phyloP scores from a whole-genome alignment of 2,888 invertebrate species.

The Ashinkailepas kermadecensis region DNA sequence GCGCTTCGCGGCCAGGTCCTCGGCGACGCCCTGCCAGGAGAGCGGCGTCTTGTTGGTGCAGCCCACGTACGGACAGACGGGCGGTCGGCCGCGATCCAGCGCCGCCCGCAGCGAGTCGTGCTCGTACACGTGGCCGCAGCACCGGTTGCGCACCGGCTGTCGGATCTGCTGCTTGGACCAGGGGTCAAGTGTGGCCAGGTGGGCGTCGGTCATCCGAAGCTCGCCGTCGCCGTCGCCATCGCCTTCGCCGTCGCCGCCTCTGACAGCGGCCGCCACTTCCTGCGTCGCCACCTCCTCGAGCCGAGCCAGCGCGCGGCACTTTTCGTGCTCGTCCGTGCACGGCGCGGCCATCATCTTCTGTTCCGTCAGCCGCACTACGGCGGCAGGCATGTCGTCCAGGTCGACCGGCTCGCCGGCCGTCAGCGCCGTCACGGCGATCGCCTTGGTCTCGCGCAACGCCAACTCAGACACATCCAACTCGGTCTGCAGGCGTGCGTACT shows the following conservation, averaged over 20 bases:
- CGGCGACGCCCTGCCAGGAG: neutral
- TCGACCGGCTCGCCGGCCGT: neutral
- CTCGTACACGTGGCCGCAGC: constrained; percentile 17
- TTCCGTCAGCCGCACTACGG: neutral
- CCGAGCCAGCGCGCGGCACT: neutral
- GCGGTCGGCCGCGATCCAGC: neutral
- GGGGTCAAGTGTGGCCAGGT: neutral
- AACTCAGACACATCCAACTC: neutral
- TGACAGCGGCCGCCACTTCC: no score
- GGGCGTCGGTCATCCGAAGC: neutral
- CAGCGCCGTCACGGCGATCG: neutral
- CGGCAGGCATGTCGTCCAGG: neutral
- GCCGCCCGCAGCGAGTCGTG: neutral
- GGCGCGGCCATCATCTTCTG: neutral
- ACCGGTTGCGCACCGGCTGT: neutral
- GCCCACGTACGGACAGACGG: neutral
- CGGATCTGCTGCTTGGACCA: constrained; percentile 15
- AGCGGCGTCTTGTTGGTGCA: constrained; percentile 5
- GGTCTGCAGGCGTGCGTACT: neutral
- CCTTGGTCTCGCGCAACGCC: neutral
- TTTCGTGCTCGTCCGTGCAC: neutral
- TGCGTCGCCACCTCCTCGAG: no score
- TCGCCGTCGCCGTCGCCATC: neutral
- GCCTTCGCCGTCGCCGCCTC: neutral
- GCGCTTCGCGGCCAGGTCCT: neutral